A percentile compares a stretch with the other conserved stretches of the same genome.
phyloP scores from a whole-genome alignment of 2,797 vertebrate genomes.

The Myotis pilosus region DNA sequence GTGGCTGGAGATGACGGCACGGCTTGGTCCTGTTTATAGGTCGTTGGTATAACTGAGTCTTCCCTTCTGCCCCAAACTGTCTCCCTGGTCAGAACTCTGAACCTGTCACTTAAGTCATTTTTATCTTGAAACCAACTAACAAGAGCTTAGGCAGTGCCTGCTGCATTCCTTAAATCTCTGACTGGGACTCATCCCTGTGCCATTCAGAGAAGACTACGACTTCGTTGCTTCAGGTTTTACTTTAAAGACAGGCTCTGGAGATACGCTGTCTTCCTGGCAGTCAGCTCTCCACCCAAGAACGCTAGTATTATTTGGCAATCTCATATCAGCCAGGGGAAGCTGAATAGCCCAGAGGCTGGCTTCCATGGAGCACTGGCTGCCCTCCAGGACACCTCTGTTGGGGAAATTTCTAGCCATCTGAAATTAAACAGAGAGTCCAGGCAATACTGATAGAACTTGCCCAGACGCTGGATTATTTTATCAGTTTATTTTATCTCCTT shows the following conservation, averaged over 20 bases:
- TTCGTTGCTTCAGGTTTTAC: constrained; percentile 22
- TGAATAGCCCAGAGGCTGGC: not conserved
- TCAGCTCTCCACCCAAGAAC: not conserved
- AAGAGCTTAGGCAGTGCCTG: constrained; percentile 35
- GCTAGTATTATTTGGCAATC: not conserved
- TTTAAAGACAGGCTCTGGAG: constrained; percentile 11
- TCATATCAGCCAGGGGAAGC: not conserved
- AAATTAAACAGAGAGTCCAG: constrained; percentile 56
- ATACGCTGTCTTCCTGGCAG: not conserved
- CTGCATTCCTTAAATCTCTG: not conserved
- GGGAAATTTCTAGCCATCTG: constrained; percentile 45
- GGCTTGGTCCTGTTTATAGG: not conserved
- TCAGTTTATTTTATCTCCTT: constrained; percentile 46
- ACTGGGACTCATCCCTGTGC: not conserved
- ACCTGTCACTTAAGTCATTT: constrained; percentile 33
- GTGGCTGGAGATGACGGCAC: not conserved
- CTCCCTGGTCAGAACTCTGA: constrained; percentile 28
- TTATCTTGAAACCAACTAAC: constrained; percentile 28
- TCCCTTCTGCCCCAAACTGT: not conserved
- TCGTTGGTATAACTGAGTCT: not conserved
- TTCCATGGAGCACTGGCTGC: constrained; percentile 16
- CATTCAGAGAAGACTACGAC: not conserved
- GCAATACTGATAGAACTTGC: constrained; percentile 33
- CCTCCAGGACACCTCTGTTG: constrained; percentile 26
- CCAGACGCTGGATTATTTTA: not conserved